A percentile compares a stretch with the other conserved stretches of the same genome.
These are phyloP conservation scores for Spilogale gracilis DNA, from an alignment of 2,113 vertebrate species.

Conservation along the genomic window DNA sequence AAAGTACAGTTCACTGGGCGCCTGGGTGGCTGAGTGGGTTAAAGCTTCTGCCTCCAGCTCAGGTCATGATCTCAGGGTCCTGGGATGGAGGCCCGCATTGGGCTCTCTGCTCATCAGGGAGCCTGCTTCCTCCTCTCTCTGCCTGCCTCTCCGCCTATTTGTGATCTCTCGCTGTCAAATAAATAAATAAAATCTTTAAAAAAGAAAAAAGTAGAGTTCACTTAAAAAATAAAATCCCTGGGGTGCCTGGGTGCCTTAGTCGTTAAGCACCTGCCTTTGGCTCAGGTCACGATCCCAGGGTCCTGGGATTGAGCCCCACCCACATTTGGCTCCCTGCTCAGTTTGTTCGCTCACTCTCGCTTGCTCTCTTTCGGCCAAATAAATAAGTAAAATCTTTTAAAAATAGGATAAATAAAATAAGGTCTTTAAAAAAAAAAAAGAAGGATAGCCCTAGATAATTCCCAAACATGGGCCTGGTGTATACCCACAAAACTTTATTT, in stretches of 20 bases:
- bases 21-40: neutral
- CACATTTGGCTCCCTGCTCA: too few relatives aligned
- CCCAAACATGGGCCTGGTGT: fast-evolving
- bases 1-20: neutral
- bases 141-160: too few relatives aligned
- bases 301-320: neutral
- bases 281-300: neutral
- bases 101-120: neutral
- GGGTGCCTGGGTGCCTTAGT: too few relatives aligned
- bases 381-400: neutral
- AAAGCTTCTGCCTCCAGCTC: neutral
- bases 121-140: neutral
- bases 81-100: fast-evolving
- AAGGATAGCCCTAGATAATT: neutral
- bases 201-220: too few relatives aligned
- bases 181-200: too few relatives aligned
- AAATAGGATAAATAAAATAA: neutral
- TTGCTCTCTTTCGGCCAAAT: neutral
- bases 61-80: neutral
- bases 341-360: too few relatives aligned
- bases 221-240: too few relatives aligned
- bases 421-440: neutral
- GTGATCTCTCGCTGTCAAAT: too few relatives aligned
- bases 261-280: neutral
- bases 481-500: neutral